Base-by-base conservation (phyloP, 1,140 invertebrate genomes). In the Calephelis virginiensis region DNA sequence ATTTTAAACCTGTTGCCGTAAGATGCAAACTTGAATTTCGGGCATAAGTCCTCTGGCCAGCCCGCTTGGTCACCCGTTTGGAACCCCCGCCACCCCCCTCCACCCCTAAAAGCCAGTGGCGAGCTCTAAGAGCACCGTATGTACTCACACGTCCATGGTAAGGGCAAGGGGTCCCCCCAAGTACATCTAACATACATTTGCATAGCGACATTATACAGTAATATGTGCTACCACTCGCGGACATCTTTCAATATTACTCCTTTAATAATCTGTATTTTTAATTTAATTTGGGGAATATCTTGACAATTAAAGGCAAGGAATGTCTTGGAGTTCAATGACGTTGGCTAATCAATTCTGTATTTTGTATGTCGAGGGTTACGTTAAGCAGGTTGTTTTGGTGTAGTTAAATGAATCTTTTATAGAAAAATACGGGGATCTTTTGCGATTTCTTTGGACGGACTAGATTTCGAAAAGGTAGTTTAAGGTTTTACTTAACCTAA, bases 91-190 rank as follows among this genome's bases (percentile, higher is more conserved):
- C 64, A 37, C 78, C 73, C 48, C 78, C 78, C 73, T 69, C 79
- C 83, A 82, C 86, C 86, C 86, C 83, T 90, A 89, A 90, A 90
- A 90, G 87, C 86, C 87, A 90, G 83, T 87, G 86, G 86, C 86
- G 87, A 90, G 87, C 83, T 90, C 86, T 81, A 88, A 88, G 87
- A 90, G 86, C 82, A 83, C 80, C 85, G 84, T 87, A 80, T 87
- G 83, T 87, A 88, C 82, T 76, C 84, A 83, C 87, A 86, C 87
- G 86, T 37, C 50, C 14, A 56, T 56, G 50, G 50, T 56, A 56
- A 56, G 50, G 50, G 50, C 50, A 17, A 28, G 50, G 50, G 50
- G 50, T 28, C 50, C 50, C 50, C 50, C 50, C 50, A 56, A 56
- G 50, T 56, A 56, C 50, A 87, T 83, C 85, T 84, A 80, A 86